A percentile compares a stretch with the other conserved stretches of the same genome.
Conservation (phyloP, 92 coral and sea anemone genomes). For the Actinostola sp. region DNA sequence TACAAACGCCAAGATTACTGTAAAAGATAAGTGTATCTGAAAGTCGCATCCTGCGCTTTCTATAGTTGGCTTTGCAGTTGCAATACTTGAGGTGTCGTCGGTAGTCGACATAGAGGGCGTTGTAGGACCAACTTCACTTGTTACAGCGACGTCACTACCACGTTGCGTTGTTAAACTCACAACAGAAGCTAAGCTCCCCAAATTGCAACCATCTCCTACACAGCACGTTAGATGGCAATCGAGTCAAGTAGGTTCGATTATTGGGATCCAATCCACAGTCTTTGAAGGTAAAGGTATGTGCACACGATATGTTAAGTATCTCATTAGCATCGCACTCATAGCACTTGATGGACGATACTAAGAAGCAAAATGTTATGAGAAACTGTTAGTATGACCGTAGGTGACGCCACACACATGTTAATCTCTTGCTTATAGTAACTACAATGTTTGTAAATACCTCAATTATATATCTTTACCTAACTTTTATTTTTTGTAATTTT, state of each 20-base stretch:
- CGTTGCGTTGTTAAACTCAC: not conserved
- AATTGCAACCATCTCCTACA: slow-evolving; percentile 20
- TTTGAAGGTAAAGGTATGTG: not conserved
- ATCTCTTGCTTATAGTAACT: no score
- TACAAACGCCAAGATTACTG: no score
- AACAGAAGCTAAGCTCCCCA: not conserved
- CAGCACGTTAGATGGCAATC: slow-evolving; percentile 21
- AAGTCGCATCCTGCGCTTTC: no score
- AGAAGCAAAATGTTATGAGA: not conserved
- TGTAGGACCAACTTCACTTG: no score
- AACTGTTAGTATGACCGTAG: no score
- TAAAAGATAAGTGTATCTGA: no score
- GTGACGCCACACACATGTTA: no score
- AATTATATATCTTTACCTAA: no score
- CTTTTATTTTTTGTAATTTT: no score
- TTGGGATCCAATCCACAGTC: slow-evolving; percentile 20
- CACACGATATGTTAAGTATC: slow-evolving; percentile 27
- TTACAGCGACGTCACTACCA: no score
- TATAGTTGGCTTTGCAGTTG: not conserved
- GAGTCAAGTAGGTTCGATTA: slow-evolving; percentile 31
- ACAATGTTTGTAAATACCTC: no score
- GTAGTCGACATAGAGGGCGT: not conserved
- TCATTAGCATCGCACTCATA: slow-evolving; percentile 13
- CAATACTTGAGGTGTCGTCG: not conserved
- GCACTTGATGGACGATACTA: slow-evolving; percentile 22